Evolutionary conservation across 2,888 invertebrate genomes (phyloP).

Genomic region (Macrosiphum euphorbiae): DNA sequence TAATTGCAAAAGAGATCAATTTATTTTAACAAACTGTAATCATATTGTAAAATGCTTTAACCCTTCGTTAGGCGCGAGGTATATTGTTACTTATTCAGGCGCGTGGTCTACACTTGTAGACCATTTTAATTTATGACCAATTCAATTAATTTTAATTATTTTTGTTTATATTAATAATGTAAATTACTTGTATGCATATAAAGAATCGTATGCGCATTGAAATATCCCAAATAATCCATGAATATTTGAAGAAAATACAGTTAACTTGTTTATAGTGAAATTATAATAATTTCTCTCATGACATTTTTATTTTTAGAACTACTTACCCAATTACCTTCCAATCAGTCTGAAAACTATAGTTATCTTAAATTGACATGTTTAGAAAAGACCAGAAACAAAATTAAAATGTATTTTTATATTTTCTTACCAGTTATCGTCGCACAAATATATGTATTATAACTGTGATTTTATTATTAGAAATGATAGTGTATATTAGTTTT

Average conservation of each 20-base stretch:
- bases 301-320: conserved; percentile 32
- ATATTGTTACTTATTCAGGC: conserved; percentile 19
- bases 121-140: conserved; percentile 23
- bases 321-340: neutral
- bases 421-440: conserved; percentile 17
- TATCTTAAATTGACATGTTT: conserved; percentile 22
- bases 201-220: neutral
- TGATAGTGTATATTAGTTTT: conserved; percentile 22
- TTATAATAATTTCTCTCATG: conserved; percentile 15
- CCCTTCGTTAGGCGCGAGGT: neutral
- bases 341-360: neutral
- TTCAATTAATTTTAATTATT: conserved; percentile 40
- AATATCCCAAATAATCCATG: conserved; percentile 10
- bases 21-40: too few species aligned
- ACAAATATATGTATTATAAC: conserved; percentile 13
- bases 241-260: neutral
- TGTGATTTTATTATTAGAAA: conserved; percentile 1
- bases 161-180: conserved; percentile 18
- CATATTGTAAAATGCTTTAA: too few species aligned
- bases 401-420: conserved; percentile 23
- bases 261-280: neutral
- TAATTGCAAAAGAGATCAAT: too few species aligned
- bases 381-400: conserved; percentile 1
- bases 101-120: conserved; percentile 17
- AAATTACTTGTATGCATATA: neutral